These are phyloP conservation scores for Arctopsyche grandis DNA, from an alignment of 1,140 invertebrate genomes.

Conservation along the genomic window DNA sequence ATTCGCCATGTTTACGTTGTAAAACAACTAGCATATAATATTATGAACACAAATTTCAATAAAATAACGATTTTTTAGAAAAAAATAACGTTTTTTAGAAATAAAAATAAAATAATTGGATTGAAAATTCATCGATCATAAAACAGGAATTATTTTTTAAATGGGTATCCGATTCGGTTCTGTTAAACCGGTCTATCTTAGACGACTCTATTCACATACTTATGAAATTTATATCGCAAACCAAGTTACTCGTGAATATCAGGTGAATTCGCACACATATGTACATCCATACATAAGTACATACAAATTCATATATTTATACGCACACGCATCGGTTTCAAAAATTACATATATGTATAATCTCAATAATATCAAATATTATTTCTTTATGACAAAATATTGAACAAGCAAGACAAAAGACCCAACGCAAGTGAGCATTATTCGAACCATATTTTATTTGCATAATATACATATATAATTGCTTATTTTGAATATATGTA, in stretches of 20 bases:
- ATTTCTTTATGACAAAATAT: too few relatives aligned
- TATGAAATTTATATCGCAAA: conserved; percentile 42
- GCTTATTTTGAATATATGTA: too few relatives aligned
- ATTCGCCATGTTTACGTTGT: too few relatives aligned
- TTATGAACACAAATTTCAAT: too few relatives aligned
- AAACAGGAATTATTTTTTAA: too few relatives aligned
- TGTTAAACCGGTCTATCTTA: conserved; percentile 18
- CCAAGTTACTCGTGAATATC: conserved; percentile 37
- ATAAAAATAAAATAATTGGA: too few relatives aligned
- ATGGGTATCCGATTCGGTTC: neutral
- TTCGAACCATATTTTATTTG: too few relatives aligned
- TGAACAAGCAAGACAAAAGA: too few relatives aligned
- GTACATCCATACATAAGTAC: neutral
- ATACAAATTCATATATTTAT: neutral
- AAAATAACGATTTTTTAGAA: neutral
- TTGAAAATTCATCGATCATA: too few relatives aligned
- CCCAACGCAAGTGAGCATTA: too few relatives aligned
- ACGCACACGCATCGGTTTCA: neutral
- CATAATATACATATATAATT: too few relatives aligned
- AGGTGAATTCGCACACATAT: conserved; percentile 12
- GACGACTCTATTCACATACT: conserved; percentile 32
- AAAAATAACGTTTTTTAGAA: neutral
- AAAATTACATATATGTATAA: neutral
- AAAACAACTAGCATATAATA: too few relatives aligned
- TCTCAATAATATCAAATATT: neutral